Evolutionary conservation across 2,888 invertebrate genomes (phyloP).

Genomic region (Drosophila maculinotata): DNA sequence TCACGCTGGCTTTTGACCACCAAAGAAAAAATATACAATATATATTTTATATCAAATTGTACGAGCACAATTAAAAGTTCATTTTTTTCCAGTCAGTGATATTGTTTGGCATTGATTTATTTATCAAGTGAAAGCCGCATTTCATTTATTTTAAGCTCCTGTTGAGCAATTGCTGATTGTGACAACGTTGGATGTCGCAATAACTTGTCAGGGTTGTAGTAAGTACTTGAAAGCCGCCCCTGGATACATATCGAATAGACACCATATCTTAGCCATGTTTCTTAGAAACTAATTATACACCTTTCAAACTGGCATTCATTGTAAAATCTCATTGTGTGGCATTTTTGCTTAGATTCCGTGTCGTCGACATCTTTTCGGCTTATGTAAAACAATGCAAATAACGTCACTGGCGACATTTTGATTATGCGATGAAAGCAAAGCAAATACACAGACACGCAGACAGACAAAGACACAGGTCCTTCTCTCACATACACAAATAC

Average conservation of each 20-base stretch:
- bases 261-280: conserved; percentile 28
- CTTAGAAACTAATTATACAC: conserved; percentile 71
- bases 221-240: background rate
- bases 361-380: conserved; percentile 35
- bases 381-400: conserved; percentile 68
- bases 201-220: conserved; percentile 45
- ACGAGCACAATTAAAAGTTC: conserved; percentile 56
- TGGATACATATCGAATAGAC: background rate
- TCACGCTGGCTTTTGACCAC: background rate
- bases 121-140: conserved; percentile 22
- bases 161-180: conserved; percentile 50
- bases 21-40: background rate
- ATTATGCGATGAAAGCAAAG: conserved; percentile 48
- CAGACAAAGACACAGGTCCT: conserved; percentile 1
- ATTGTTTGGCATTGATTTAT: conserved; percentile 50
- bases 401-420: conserved; percentile 59
- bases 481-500: background rate
- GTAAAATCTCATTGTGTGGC: conserved; percentile 51
- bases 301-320: conserved; percentile 53
- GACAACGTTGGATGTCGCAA: conserved; percentile 56
- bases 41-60: conserved; percentile 5
- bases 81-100: conserved; percentile 16
- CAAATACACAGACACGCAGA: conserved; percentile 1
- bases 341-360: conserved; percentile 22
- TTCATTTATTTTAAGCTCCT: conserved; percentile 23